These are phyloP conservation scores for Gorsachius goisagi DNA, from an alignment of 2,113 vertebrate genomes.

Conservation along the genomic window DNA sequence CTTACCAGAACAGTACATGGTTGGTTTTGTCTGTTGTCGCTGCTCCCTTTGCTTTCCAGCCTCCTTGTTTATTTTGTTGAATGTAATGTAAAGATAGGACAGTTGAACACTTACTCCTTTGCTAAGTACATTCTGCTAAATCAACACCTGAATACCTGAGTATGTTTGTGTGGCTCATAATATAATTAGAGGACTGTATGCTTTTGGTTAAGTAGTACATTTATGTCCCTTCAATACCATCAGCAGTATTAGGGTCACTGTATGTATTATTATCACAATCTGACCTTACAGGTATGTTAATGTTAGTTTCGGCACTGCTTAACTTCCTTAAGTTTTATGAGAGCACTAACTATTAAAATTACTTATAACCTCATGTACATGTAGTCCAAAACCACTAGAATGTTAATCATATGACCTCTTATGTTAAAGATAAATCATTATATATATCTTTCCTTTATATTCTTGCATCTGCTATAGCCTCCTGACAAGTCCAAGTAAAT, in stretches of 20 bases:
- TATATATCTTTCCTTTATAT: background rate
- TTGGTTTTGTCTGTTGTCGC: background rate
- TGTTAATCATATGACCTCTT: background rate
- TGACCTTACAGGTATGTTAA: background rate
- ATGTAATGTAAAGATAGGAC: background rate
- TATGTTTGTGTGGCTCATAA: background rate
- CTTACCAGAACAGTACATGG: fast-evolving
- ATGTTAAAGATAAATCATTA: background rate
- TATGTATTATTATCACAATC: background rate
- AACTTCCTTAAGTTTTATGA: background rate
- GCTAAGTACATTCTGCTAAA: background rate
- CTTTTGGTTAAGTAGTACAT: background rate
- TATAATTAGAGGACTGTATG: background rate
- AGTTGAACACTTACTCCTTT: background rate
- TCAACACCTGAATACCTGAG: background rate
- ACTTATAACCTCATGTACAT: background rate
- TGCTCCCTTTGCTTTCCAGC: background rate
- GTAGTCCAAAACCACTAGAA: background rate
- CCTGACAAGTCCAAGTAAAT: background rate
- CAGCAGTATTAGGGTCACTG: background rate
- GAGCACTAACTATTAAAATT: background rate
- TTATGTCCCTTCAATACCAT: background rate
- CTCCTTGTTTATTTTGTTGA: background rate
- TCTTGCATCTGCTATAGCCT: background rate
- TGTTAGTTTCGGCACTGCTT: background rate